Evolutionary conservation across 2,888 invertebrate genomes (phyloP).

Genomic region (Liopterus haemorrhoidalis): DNA sequence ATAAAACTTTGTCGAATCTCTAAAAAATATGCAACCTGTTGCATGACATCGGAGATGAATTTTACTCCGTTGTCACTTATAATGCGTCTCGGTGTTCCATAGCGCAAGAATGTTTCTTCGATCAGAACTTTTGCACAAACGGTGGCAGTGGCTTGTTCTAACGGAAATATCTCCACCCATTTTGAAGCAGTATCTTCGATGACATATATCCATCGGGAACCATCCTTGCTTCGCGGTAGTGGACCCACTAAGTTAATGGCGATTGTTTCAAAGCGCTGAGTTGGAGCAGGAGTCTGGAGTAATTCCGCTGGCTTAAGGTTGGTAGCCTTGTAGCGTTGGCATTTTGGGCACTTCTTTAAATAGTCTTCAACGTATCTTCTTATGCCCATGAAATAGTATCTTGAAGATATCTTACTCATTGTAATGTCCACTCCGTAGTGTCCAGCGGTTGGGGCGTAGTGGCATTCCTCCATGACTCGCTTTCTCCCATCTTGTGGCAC

Average conservation of each 20-base stretch:
- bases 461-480: slow-evolving; percentile 27
- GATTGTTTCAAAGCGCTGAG: too few species aligned
- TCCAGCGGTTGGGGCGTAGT: slow-evolving; percentile 44
- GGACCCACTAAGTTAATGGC: too few species aligned
- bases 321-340: slow-evolving; percentile 21
- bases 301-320: slow-evolving; percentile 21
- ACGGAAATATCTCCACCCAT: slow-evolving; percentile 38
- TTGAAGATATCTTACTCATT: background rate
- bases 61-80: too few species aligned
- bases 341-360: slow-evolving; percentile 17
- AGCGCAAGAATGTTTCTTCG: slow-evolving; percentile 37
- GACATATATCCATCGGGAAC: slow-evolving; percentile 16
- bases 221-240: background rate
- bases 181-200: slow-evolving; percentile 5
- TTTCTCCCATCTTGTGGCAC: slow-evolving; percentile 27
- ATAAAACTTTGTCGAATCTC: too few species aligned
- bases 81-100: slow-evolving; percentile 36
- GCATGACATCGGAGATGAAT: too few species aligned
- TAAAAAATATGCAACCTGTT: slow-evolving; percentile 35
- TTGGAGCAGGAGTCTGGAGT: slow-evolving; percentile 14
- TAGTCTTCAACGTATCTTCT: slow-evolving; percentile 13
- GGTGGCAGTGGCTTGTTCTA: slow-evolving; percentile 34
- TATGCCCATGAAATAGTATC: slow-evolving; percentile 25
- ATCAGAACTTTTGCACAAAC: slow-evolving; percentile 33
- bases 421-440: slow-evolving; percentile 23